Conservation (phyloP, 2,888 invertebrate species). For the Carterocephalus palaemon region DNA sequence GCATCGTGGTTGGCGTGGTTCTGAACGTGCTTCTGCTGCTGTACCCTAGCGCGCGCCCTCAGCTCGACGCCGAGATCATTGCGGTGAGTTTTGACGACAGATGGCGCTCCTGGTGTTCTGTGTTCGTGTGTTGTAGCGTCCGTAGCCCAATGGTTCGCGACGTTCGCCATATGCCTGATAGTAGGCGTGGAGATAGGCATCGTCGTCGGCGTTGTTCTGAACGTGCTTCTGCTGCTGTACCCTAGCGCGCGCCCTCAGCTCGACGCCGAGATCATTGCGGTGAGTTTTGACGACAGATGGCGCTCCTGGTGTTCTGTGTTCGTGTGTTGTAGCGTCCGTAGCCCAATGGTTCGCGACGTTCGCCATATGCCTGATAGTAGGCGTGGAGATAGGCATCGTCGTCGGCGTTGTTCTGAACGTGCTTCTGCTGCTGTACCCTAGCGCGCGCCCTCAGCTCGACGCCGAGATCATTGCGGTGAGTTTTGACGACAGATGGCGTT, state of each 20-base stretch:
- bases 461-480: slow-evolving; percentile 84
- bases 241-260: slow-evolving; percentile 89
- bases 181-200: slow-evolving; percentile 94
- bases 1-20: slow-evolving; percentile 89
- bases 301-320: too few species aligned
- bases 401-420: slow-evolving; percentile 90
- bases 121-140: too few species aligned
- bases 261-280: slow-evolving; percentile 84
- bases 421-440: slow-evolving; percentile 87
- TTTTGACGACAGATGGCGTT: too few species aligned
- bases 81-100: slow-evolving; percentile 78
- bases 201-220: slow-evolving; percentile 87
- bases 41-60: slow-evolving; percentile 89
- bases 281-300: too few species aligned
- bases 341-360: slow-evolving; percentile 91
- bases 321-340: too few species aligned
- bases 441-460: slow-evolving; percentile 86
- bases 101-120: too few species aligned
- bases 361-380: slow-evolving; percentile 86
- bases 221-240: slow-evolving; percentile 87
- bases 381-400: slow-evolving; percentile 92
- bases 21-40: slow-evolving; percentile 87
- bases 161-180: slow-evolving; percentile 88
- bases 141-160: too few species aligned
- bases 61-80: slow-evolving; percentile 84